Evolutionary conservation across 2,113 vertebrate species (phyloP).

Genomic region (Dasyprocta punctata): DNA sequence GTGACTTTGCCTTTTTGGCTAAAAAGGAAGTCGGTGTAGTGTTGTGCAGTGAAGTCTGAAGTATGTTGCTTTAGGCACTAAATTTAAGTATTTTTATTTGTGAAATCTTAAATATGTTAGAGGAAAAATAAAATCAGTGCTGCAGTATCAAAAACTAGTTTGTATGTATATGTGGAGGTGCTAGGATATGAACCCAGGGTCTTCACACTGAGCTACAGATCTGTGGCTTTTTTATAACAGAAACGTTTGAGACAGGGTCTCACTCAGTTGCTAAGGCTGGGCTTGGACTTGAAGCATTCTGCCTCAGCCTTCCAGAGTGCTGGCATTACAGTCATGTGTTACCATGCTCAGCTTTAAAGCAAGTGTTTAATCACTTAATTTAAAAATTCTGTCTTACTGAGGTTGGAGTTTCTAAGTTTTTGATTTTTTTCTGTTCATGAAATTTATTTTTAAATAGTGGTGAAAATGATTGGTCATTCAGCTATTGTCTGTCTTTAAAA

Average conservation of each 20-base stretch:
- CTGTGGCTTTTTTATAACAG: background rate
- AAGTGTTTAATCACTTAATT: background rate
- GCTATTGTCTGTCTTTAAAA: background rate
- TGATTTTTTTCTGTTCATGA: background rate
- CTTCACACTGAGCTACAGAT: background rate
- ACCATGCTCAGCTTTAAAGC: background rate
- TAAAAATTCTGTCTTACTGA: background rate
- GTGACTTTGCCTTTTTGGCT: background rate
- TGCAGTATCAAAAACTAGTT: background rate
- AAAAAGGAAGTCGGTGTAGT: background rate
- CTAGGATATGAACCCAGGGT: background rate
- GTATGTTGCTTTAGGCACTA: background rate
- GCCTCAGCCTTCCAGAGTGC: background rate
- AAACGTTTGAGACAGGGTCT: background rate
- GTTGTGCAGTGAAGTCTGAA: background rate
- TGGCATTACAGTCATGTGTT: background rate
- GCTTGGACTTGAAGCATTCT: background rate
- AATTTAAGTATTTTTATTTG: background rate
- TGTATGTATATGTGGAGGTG: background rate
- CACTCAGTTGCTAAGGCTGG: background rate
- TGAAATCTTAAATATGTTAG: background rate
- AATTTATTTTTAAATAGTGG: background rate
- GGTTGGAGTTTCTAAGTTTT: background rate
- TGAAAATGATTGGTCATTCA: background rate
- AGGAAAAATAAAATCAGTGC: background rate